phyloP scores from a whole-genome alignment of 2,888 invertebrate genomes.

The Helleia helle region DNA sequence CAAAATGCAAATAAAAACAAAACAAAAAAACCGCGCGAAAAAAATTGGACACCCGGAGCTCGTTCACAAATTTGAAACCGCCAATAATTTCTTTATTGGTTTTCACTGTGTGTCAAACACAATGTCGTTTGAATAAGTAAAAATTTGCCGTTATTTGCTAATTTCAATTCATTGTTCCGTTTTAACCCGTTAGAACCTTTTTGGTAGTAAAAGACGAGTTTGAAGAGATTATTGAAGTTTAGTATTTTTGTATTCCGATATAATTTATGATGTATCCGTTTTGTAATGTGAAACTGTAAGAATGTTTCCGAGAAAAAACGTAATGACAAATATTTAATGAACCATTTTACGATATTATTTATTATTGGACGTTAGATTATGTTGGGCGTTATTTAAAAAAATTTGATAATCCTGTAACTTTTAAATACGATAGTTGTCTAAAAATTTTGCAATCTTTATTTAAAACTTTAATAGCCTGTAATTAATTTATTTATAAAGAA shows the following conservation, averaged over 20 bases:
- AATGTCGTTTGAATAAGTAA: neutral
- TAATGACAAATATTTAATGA: no score
- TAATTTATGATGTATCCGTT: neutral
- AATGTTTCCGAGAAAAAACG: neutral
- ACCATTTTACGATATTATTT: no score
- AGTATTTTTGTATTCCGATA: neutral
- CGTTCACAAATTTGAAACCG: conserved; percentile 2
- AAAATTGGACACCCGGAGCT: neutral
- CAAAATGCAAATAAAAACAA: conserved; percentile 2
- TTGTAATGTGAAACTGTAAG: neutral
- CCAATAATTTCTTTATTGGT: neutral
- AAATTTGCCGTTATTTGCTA: neutral
- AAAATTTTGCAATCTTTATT: no score
- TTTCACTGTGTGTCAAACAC: neutral
- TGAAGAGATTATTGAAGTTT: no score
- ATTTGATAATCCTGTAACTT: no score
- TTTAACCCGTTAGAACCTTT: neutral
- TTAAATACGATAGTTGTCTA: no score
- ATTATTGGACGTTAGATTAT: no score
- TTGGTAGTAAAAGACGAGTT: neutral
- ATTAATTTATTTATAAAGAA: no score
- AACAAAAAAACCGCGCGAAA: neutral
- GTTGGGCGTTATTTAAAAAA: no score
- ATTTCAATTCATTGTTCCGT: neutral
- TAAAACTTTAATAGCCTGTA: no score